Conservation (phyloP, 2,113 vertebrate genomes). For the Platichthys flesus region DNA sequence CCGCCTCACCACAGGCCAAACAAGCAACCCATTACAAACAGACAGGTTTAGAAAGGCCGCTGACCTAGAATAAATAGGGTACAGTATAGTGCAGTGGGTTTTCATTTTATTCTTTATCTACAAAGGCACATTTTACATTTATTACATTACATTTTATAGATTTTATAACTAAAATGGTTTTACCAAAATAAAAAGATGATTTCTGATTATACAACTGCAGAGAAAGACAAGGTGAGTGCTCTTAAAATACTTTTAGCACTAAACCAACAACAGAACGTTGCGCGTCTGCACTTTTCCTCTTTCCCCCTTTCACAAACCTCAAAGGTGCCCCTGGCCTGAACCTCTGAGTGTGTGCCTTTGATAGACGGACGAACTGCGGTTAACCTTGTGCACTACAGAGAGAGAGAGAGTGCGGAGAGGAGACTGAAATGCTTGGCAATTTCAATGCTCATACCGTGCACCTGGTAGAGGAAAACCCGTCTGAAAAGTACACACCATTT, state of each 20-base stretch:
- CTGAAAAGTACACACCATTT: background rate
- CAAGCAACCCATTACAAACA: too few relatives aligned
- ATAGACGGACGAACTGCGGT: constrained; percentile 16
- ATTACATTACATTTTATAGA: too few relatives aligned
- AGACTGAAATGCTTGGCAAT: constrained; percentile 1
- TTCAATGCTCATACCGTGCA: constrained; percentile 9
- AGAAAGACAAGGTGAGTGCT: background rate
- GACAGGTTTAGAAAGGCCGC: too few relatives aligned
- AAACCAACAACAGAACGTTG: background rate
- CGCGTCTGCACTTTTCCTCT: constrained; percentile 10
- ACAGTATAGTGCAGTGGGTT: too few relatives aligned
- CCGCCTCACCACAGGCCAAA: too few relatives aligned
- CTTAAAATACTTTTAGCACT: constrained; percentile 7
- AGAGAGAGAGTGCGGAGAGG: background rate
- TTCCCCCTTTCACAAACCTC: background rate
- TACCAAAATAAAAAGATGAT: background rate
- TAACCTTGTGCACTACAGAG: constrained; percentile 21
- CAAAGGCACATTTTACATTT: too few relatives aligned
- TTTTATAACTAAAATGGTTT: background rate
- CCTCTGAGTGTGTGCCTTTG: constrained; percentile 24
- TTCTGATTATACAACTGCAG: background rate
- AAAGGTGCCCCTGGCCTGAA: constrained; percentile 29
- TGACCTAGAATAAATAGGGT: too few relatives aligned
- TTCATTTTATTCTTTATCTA: too few relatives aligned
- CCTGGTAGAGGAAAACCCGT: background rate